phyloP scores from a whole-genome alignment of 1,140 invertebrate genomes.

The Lysiphlebus fabarum region DNA sequence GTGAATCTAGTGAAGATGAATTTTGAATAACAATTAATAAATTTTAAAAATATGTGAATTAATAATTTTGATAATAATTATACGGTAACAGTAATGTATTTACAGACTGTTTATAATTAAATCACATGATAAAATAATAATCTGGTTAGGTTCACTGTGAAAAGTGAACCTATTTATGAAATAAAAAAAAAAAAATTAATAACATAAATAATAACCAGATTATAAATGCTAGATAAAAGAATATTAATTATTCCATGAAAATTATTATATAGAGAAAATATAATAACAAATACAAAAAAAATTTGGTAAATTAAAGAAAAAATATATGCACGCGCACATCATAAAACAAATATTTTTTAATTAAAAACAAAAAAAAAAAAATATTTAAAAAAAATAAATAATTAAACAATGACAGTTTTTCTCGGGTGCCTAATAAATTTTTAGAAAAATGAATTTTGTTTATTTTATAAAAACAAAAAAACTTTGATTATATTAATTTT shows the following conservation, averaged over 20 bases:
- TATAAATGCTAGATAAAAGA: not conserved
- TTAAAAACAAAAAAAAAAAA: not conserved
- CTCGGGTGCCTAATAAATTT: constrained; percentile 9
- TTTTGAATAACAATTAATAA: constrained; percentile 27
- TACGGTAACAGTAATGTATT: not conserved
- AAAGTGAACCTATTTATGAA: constrained; percentile 12
- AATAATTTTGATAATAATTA: constrained; percentile 1
- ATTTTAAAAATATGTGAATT: constrained; percentile 5
- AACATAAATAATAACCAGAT: no score
- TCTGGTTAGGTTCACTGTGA: constrained; percentile 16
- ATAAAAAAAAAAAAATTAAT: no score
- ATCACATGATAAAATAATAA: constrained; percentile 1
- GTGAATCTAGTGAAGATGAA: constrained; percentile 60
- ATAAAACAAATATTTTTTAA: constrained; percentile 4
- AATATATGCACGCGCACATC: not conserved
- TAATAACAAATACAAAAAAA: no score
- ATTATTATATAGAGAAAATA: no score
- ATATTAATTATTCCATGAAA: no score
- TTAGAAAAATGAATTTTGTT: constrained; percentile 7
- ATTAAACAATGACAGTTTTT: constrained; percentile 5
- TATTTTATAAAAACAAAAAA: not conserved
- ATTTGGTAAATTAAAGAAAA: no score
- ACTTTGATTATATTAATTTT: not conserved
- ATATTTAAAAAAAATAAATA: constrained; percentile 1
- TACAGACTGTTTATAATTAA: not conserved